Base-by-base conservation (phyloP, 2,888 invertebrate genomes). In the Drosophila barbarae region DNA sequence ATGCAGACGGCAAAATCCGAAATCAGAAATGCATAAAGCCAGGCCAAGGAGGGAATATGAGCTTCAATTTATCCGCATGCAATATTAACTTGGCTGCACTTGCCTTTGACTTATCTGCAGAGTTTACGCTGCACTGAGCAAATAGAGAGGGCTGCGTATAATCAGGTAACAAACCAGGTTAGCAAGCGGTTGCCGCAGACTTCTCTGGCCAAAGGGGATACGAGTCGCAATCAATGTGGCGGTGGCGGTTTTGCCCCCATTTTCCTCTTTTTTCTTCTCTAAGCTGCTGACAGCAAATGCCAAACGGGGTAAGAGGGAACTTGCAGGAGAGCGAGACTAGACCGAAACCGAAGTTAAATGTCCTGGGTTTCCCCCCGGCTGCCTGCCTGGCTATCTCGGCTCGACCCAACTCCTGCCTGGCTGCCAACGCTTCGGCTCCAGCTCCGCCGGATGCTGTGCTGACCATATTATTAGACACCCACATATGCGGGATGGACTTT, bases 41-140 rank as follows among this genome's bases (percentile, higher is more conserved):
- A 51, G 26, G 38, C 13, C 23, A 26, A 32, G 13, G 30, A 63
- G 50, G 34, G 52, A 68, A 68, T 68, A 58, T 68, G 42, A 68
- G 59, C 69, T 53, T 28, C 59, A 68, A 68, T 69, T 68, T 68
- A 68, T 68, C 58, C 67, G 39, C 49, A 54, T 63, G 60, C 64
- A 58, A 57, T 64, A 72, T 59, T 67, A 73, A 69, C 41, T 71
- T 68, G 56, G 50, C 67, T 74, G 80, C 69, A 69, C 63, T 67
- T 69, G 69, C 65, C 61, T 71, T 66, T 72, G 73, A 77, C 77
- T 80, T 80, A 82, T 79, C 78, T 74, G 49, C 39, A 23, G 66
- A 54, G 49, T 74, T 77, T 67, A 72, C 80, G 77, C 77, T 78
- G 70, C 71, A 63, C 74, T 74, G 77, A 67, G 56, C 84, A 82